Percentiles rank a stretch among this genome's conserved stretches.
These are phyloP conservation scores for Pogoniulus pusillus DNA, from an alignment of 2,797 vertebrate species.

Conservation along the genomic window DNA sequence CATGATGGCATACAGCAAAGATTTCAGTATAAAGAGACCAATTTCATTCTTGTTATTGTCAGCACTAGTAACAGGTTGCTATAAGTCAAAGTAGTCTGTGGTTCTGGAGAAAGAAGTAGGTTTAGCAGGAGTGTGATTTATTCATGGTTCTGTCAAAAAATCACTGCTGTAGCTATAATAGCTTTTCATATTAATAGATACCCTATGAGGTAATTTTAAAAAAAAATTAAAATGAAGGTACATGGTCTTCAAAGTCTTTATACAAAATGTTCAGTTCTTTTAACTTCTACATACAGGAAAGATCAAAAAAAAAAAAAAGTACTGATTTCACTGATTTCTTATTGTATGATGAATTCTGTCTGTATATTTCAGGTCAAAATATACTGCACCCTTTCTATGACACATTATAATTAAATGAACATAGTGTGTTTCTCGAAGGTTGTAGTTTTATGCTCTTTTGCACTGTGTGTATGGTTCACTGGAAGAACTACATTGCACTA, in stretches of 20 bases:
- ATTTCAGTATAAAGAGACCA: neutral
- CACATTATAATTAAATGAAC: neutral
- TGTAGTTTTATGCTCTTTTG: neutral
- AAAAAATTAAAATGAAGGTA: neutral
- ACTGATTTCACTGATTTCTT: neutral
- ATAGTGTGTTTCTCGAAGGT: neutral
- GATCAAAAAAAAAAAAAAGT: neutral
- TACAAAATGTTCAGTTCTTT: neutral
- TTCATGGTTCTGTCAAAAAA: neutral
- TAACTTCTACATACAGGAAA: conserved; percentile 9
- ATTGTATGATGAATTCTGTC: neutral
- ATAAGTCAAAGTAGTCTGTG: neutral
- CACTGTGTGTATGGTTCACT: neutral
- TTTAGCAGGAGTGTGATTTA: neutral
- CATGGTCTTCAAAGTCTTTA: neutral
- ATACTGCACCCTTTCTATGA: neutral
- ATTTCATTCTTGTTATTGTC: neutral
- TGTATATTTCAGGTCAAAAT: neutral
- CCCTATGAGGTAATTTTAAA: neutral
- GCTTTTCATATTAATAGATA: neutral
- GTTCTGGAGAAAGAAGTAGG: neutral
- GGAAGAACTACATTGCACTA: neutral
- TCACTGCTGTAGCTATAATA: neutral
- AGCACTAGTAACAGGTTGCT: neutral
- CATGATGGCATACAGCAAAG: neutral